Percentiles rank a stretch among this genome's conserved stretches.
Evolutionary conservation across 2,797 vertebrate genomes (phyloP).

Genomic region (Dromococcyx pavoninus): DNA sequence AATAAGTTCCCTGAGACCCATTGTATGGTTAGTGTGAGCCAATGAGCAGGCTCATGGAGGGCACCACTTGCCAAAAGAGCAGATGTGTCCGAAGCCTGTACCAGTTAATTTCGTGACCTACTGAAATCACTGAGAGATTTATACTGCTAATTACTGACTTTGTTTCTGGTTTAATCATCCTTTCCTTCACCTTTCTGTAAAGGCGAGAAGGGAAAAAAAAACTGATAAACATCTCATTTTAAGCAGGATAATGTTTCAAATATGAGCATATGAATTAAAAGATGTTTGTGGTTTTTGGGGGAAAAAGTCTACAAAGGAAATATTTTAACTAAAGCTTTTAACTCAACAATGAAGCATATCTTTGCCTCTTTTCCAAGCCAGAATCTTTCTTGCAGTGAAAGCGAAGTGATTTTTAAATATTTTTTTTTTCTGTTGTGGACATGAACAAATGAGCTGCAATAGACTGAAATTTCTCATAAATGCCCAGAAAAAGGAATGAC

Average conservation of each 20-base stretch:
- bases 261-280: neutral
- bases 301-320: neutral
- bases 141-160: constrained; percentile 79
- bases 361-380: neutral
- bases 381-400: neutral
- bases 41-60: constrained; percentile 63
- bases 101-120: constrained; percentile 79
- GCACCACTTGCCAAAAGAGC: constrained; percentile 78
- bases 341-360: neutral
- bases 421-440: neutral
- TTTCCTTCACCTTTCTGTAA: constrained; percentile 74
- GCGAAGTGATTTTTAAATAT: neutral
- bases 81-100: constrained; percentile 80
- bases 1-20: constrained; percentile 74
- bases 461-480: neutral
- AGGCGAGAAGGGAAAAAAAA: neutral
- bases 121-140: constrained; percentile 80
- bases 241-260: constrained; percentile 21
- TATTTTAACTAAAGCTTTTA: neutral
- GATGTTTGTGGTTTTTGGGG: neutral
- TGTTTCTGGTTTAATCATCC: constrained; percentile 75
- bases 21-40: constrained; percentile 66
- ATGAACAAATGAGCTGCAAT: neutral
- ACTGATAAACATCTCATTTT: constrained; percentile 14
- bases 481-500: neutral